Evolutionary conservation across 2,888 invertebrate genomes (phyloP).

Genomic region (Metallyticus violacea): DNA sequence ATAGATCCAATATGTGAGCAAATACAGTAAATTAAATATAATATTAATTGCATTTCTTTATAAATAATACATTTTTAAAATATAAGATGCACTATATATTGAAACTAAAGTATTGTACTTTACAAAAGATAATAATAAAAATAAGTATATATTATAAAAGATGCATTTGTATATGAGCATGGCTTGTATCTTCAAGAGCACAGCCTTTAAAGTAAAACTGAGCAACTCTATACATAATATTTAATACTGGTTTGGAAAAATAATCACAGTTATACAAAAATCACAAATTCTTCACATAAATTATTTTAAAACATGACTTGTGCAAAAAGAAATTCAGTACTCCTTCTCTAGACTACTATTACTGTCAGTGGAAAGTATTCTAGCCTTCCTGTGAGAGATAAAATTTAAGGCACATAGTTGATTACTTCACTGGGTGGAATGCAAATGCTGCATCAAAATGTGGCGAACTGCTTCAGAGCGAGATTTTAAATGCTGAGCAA

Average conservation of each 20-base stretch:
- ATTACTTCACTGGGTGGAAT: background rate
- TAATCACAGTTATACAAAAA: background rate
- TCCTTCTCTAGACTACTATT: too few species aligned
- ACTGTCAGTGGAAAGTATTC: too few species aligned
- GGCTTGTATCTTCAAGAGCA: background rate
- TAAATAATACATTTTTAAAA: too few species aligned
- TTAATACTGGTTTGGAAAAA: background rate
- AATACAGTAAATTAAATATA: too few species aligned
- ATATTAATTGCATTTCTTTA: too few species aligned
- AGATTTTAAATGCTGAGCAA: constrained; percentile 12
- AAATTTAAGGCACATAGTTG: background rate
- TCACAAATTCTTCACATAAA: too few species aligned
- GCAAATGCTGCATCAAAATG: background rate
- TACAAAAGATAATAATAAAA: background rate
- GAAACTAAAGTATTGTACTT: background rate
- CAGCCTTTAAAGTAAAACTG: background rate
- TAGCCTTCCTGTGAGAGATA: too few species aligned
- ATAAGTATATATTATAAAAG: background rate
- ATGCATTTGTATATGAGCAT: background rate
- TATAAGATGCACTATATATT: background rate
- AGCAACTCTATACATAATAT: background rate
- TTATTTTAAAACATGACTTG: too few species aligned
- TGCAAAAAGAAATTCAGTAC: too few species aligned
- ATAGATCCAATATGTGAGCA: too few species aligned
- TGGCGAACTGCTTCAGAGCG: background rate